Evolutionary conservation across 2,888 invertebrate genomes (phyloP).

Genomic region (Drosophila imparisetae): DNA sequence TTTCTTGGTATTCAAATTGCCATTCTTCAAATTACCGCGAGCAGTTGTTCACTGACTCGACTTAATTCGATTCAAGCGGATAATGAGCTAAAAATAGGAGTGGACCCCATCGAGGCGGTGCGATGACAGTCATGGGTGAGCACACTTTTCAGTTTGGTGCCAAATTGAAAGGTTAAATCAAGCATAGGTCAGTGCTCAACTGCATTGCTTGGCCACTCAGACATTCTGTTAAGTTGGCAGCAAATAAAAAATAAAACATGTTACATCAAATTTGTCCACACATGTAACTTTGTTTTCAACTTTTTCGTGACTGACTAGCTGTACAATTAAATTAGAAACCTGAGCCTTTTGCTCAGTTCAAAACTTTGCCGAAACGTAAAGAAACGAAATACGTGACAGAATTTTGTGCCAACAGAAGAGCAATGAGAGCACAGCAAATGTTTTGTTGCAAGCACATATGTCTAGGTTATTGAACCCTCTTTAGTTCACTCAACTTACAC

Average conservation of each 20-base stretch:
- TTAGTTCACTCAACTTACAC: conserved; percentile 47
- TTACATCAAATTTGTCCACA: conserved; percentile 4
- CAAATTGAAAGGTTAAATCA: conserved; percentile 52
- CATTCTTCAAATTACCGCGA: not conserved
- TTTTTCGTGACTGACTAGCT: conserved; percentile 28
- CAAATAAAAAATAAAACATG: conserved; percentile 34
- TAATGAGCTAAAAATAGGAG: conserved; percentile 61
- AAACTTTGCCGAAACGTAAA: conserved; percentile 57
- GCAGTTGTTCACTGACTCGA: conserved; percentile 47
- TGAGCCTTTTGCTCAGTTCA: conserved; percentile 38
- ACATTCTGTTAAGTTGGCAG: conserved; percentile 1
- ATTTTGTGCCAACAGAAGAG: conserved; percentile 38
- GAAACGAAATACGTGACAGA: conserved; percentile 69
- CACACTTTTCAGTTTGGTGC: conserved; percentile 24
- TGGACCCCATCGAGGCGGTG: conserved; percentile 30
- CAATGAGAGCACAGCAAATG: conserved; percentile 10
- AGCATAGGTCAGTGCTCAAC: conserved; percentile 27
- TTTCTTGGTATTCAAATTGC: conserved; percentile 10
- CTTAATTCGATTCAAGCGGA: conserved; percentile 52
- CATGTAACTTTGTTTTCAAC: conserved; percentile 8
- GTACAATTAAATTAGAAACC: conserved; percentile 76
- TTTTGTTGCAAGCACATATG: conserved; percentile 13
- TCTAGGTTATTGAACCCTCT: conserved; percentile 30
- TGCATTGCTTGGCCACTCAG: conserved; percentile 24
- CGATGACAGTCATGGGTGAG: conserved; percentile 12